Percentiles rank a stretch among this genome's conserved stretches.
phyloP scores from a whole-genome alignment of 2,113 vertebrate species.

The Glaucomys volans region DNA sequence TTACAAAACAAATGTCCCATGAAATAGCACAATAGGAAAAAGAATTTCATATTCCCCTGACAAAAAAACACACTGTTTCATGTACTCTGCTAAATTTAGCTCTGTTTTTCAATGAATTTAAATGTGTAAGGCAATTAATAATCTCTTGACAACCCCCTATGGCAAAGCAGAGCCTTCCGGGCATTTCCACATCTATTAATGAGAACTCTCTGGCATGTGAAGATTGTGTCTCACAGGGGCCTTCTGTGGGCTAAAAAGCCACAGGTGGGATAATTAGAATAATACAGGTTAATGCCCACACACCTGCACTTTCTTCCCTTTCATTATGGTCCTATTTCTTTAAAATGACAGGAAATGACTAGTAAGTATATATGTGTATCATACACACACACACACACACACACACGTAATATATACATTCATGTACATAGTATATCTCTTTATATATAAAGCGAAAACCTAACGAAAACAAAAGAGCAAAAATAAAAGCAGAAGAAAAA shows the following conservation, averaged over 20 bases:
- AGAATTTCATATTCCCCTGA: conserved; percentile 52
- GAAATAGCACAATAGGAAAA: conserved; percentile 44
- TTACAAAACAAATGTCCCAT: conserved; percentile 64
- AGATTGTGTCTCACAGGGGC: neutral
- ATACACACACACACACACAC: too few relatives aligned
- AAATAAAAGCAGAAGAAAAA: neutral
- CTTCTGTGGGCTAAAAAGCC: neutral
- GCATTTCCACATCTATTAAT: neutral
- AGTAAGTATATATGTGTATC: neutral
- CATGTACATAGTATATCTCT: too few relatives aligned
- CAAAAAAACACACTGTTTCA: conserved; percentile 57
- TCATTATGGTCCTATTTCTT: neutral
- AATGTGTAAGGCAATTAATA: conserved; percentile 74
- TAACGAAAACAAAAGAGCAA: neutral
- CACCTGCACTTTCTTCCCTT: neutral
- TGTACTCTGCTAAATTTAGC: conserved; percentile 56
- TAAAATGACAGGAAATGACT: conserved; percentile 22
- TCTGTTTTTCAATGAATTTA: conserved; percentile 70
- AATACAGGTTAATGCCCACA: neutral
- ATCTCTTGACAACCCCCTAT: conserved; percentile 31
- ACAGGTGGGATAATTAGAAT: neutral
- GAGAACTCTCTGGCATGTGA: conserved; percentile 12
- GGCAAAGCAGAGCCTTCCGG: conserved; percentile 30
- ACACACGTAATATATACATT: too few relatives aligned
- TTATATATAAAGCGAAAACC: neutral